Evolutionary conservation across 2,113 vertebrate genomes (phyloP).

Genomic region (Potamarius usumacintae): DNA sequence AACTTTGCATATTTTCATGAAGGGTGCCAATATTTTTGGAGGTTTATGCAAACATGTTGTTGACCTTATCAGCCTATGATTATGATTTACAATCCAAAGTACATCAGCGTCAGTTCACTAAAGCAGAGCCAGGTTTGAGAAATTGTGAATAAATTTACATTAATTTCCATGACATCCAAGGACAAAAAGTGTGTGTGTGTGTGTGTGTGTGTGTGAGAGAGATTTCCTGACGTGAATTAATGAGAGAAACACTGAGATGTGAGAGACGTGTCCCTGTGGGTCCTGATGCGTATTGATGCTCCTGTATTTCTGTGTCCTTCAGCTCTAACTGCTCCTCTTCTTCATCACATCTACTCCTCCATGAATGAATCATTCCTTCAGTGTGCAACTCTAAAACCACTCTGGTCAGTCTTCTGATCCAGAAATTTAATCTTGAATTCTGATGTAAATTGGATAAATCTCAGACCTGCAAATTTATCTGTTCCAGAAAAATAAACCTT

Average conservation of each 20-base stretch:
- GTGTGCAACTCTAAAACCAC: background rate
- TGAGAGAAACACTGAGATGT: background rate
- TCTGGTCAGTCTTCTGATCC: background rate
- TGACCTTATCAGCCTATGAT: background rate
- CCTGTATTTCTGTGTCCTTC: background rate
- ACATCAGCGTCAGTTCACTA: background rate
- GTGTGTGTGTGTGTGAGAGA: background rate
- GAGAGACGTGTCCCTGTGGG: background rate
- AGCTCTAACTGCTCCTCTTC: background rate
- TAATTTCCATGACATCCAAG: background rate
- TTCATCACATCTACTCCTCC: background rate
- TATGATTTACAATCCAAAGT: background rate
- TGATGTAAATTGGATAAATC: background rate
- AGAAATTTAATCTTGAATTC: background rate
- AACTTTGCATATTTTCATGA: background rate
- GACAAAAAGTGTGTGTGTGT: background rate
- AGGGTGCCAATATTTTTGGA: background rate
- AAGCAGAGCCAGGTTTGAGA: background rate
- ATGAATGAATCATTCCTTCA: background rate
- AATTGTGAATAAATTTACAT: background rate
- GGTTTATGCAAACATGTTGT: background rate
- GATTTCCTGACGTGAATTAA: background rate
- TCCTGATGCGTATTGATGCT: background rate
- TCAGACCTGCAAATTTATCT: background rate
- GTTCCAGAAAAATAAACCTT: too few relatives aligned